Evolutionary conservation across 2,113 vertebrate genomes (phyloP), one percentile per base, ranked within the genome.

Genomic region (Lophius piscatorius): DNA sequence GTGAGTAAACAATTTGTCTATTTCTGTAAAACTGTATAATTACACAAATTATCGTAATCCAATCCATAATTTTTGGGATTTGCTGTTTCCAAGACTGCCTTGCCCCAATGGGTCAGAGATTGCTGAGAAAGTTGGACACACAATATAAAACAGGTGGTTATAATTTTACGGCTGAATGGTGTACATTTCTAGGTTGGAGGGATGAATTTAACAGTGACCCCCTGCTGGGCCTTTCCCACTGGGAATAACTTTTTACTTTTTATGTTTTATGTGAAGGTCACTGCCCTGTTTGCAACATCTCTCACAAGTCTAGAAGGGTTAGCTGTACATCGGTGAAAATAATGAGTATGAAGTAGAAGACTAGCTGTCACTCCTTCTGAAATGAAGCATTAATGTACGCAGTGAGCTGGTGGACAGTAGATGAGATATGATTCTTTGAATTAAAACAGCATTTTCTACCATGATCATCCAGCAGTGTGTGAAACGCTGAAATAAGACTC

Each of bases 371-470:
- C n/a, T n/a, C n/a, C n/a, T n/a, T n/a, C n/a, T n/a, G n/a, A n/a
- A n/a, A n/a, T n/a, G n/a, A n/a, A n/a, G n/a, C n/a, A n/a, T n/a
- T n/a, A n/a, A n/a, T n/a, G n/a, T n/a, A n/a, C n/a, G n/a, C n/a
- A n/a, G 90, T 84, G 82, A 90, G 86, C 80, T 79, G 84, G 78
- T 88, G 77, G 74, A 86, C 76, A 78, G 54, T 62, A 83, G 64
- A 89, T 76, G 80, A 90, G 87, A 87, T 88, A 76, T 78, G 80
- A 82, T 87, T 88, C 79, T 78, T 76, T 64, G 72, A 90, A 91
- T 87, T 86, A 91, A 91, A 90, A 87, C 76, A 82, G 81, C 78
- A 80, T 87, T 86, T 84, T 82, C 67, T 70, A 67, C 83, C 89
- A 90, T 90, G 82, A 90, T 90, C 85, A 81, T 60, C 21, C 47